Percentiles rank a stretch among this genome's conserved stretches.
Evolutionary conservation across 2,113 vertebrate species (phyloP).

Genomic region (Aegithalos caudatus): DNA sequence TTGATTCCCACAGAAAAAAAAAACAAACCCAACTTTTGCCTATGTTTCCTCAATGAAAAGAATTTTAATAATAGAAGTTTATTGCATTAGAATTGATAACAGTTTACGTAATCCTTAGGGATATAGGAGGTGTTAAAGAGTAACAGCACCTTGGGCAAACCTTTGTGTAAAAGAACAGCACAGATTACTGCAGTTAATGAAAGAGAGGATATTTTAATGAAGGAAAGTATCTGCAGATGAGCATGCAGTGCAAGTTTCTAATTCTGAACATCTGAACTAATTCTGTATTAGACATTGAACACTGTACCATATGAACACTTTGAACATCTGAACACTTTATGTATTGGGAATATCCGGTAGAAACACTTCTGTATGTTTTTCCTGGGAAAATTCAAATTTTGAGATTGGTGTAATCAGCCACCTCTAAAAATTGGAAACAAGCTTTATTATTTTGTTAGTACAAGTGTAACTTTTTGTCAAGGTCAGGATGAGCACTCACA

Average conservation of each 20-base stretch:
- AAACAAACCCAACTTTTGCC: not conserved
- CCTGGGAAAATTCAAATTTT: not conserved
- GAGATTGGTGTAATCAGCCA: not conserved
- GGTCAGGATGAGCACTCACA: not conserved
- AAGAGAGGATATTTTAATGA: not conserved
- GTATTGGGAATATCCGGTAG: not conserved
- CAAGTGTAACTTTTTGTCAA: not conserved
- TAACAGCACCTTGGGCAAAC: not conserved
- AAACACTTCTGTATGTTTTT: not conserved
- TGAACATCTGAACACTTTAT: not conserved
- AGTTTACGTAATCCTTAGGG: not conserved
- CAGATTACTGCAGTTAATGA: not conserved
- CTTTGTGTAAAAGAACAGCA: not conserved
- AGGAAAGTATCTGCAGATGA: not conserved
- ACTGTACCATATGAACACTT: not conserved
- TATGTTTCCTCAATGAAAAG: not conserved
- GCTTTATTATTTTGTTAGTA: not conserved
- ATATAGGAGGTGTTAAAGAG: not conserved
- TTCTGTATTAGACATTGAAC: not conserved
- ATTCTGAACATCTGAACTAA: not conserved
- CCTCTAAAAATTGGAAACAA: not conserved
- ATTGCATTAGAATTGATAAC: not conserved
- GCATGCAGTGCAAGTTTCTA: not conserved
- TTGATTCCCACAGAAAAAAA: not conserved
- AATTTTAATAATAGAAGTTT: not conserved